Conservation (phyloP, 92 coral and sea anemone species). For the Pocillopora grandis region DNA sequence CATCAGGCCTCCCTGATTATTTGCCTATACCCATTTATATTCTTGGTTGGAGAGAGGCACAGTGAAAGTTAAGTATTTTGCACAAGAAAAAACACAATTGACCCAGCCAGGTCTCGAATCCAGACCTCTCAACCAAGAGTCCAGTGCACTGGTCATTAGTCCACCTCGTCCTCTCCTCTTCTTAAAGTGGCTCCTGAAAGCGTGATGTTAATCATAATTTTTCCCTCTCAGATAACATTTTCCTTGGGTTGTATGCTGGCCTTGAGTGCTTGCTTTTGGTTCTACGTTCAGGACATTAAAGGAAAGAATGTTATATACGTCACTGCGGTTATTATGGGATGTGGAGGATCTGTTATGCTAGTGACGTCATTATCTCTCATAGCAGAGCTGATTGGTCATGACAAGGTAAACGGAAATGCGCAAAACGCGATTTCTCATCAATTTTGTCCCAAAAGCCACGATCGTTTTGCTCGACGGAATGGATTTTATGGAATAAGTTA, state of each 20-base stretch:
- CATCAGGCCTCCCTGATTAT: no score
- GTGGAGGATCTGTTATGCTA: slow-evolving; percentile 83
- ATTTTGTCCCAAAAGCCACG: not conserved
- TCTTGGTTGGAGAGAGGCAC: no score
- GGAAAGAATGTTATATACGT: slow-evolving; percentile 64
- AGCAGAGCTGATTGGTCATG: slow-evolving; percentile 70
- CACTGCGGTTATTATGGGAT: slow-evolving; percentile 73
- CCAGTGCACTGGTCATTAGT: no score
- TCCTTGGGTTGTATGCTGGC: slow-evolving; percentile 60
- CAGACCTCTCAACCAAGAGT: no score
- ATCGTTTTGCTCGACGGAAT: not conserved
- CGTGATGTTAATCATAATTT: not conserved
- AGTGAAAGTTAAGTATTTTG: no score
- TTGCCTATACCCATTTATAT: no score
- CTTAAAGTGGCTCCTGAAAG: no score
- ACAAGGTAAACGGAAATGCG: slow-evolving; percentile 44
- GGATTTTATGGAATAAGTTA: no score
- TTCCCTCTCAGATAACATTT: slow-evolving; percentile 62
- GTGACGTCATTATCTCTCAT: slow-evolving; percentile 79
- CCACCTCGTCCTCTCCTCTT: no score
- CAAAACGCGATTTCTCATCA: not conserved
- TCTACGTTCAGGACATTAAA: slow-evolving; percentile 59
- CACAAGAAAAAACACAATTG: no score
- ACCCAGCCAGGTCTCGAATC: no score
- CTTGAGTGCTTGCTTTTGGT: slow-evolving; percentile 70